These are phyloP conservation scores for Psittacara wagleri DNA, from an alignment of 2,113 vertebrate genomes.

Conservation along the genomic window DNA sequence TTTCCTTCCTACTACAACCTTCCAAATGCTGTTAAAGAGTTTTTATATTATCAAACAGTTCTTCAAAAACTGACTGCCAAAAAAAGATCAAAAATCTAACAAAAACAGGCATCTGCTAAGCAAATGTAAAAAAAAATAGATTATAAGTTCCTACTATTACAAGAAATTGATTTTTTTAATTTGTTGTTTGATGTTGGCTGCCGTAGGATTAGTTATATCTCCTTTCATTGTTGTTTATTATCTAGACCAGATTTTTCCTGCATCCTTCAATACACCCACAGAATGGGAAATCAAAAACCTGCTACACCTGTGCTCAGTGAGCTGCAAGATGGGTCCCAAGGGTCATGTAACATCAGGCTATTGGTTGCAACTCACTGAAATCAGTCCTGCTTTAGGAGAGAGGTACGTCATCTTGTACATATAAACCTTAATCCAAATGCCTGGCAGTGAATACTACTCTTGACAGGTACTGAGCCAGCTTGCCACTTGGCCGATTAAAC, in stretches of 20 bases:
- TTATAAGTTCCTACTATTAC: not conserved
- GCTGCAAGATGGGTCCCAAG: not conserved
- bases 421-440: slow-evolving; percentile 37
- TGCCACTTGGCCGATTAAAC: slow-evolving; percentile 47
- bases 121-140: slow-evolving; percentile 30
- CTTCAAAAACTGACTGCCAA: slow-evolving; percentile 67
- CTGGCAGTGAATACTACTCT: slow-evolving; percentile 21
- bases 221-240: not conserved
- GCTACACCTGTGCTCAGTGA: not conserved
- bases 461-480: slow-evolving; percentile 37
- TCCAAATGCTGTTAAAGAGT: slow-evolving; percentile 59
- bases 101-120: slow-evolving; percentile 57
- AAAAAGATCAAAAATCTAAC: not conserved
- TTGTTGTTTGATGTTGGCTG: not conserved
- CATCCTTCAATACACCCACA: not conserved
- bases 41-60: slow-evolving; percentile 64
- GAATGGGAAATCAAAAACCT: not conserved
- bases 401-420: slow-evolving; percentile 17
- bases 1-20: slow-evolving; percentile 46
- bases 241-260: not conserved
- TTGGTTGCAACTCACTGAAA: not conserved
- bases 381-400: not conserved
- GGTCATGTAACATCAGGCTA: not conserved
- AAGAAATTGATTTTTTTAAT: not conserved
- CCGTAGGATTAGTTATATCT: not conserved